A percentile compares a stretch with the other conserved stretches of the same genome.
phyloP scores from a whole-genome alignment of 2,888 invertebrate species.

The Spodoptera picta region DNA sequence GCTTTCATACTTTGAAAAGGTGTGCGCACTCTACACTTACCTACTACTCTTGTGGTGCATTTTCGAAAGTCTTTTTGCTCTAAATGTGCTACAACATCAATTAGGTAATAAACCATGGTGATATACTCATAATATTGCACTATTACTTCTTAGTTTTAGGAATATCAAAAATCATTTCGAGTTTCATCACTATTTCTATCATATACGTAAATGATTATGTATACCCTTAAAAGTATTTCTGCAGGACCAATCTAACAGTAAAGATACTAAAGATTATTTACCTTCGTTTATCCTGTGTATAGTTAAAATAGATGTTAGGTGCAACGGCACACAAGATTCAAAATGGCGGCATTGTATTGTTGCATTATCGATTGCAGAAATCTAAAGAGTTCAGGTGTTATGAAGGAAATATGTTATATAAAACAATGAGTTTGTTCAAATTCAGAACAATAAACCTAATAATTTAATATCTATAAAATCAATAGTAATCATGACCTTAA shows the following conservation, averaged over 20 bases:
- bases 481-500: no score
- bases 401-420: slow-evolving; percentile 21
- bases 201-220: no score
- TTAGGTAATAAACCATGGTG: no score
- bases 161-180: no score
- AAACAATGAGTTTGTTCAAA: slow-evolving; percentile 18
- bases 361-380: slow-evolving; percentile 29
- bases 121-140: no score
- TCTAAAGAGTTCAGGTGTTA: slow-evolving; percentile 28
- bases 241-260: slow-evolving; percentile 3
- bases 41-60: background rate
- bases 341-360: slow-evolving; percentile 33
- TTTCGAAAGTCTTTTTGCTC: background rate
- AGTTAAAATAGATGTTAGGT: slow-evolving; percentile 22
- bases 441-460: no score
- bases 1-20: no score
- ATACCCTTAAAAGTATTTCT: slow-evolving; percentile 18
- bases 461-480: no score
- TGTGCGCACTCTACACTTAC: no score
- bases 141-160: no score
- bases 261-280: slow-evolving; percentile 20
- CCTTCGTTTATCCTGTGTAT: slow-evolving; percentile 20
- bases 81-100: no score
- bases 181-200: no score
- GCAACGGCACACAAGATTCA: slow-evolving; percentile 24